Conservation (phyloP, 2,113 vertebrate genomes). For the Melanerpes aurifrons region DNA sequence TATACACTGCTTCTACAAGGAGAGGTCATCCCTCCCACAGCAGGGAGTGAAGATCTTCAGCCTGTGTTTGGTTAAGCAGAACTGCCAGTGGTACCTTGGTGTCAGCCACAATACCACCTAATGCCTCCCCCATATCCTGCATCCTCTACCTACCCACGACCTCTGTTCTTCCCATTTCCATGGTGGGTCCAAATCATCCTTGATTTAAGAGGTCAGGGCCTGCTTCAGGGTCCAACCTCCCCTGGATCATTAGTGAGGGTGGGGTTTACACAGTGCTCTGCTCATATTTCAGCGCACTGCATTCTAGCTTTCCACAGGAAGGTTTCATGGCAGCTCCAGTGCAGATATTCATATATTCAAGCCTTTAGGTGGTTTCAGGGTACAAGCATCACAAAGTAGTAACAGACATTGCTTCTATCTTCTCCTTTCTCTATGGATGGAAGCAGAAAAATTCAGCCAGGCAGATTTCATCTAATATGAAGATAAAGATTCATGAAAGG, state of each 20-base stretch:
- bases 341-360: conserved; percentile 57
- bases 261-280: not conserved
- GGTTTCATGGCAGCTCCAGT: conserved; percentile 25
- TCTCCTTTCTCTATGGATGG: not conserved
- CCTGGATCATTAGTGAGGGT: not conserved
- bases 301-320: conserved; percentile 23
- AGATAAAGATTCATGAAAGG: not conserved
- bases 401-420: not conserved
- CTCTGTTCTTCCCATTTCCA: not conserved
- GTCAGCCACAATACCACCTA: not conserved
- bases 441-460: not conserved
- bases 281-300: not conserved
- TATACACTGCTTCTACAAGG: not conserved
- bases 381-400: conserved; percentile 24
- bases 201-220: not conserved
- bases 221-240: not conserved
- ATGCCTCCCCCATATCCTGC: not conserved
- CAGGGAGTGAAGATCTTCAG: not conserved
- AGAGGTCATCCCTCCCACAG: not conserved
- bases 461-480: not conserved
- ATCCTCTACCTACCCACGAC: not conserved
- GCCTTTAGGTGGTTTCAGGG: conserved; percentile 32
- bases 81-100: not conserved
- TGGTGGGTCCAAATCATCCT: not conserved
- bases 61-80: not conserved